Evolutionary conservation across 2,113 vertebrate genomes (phyloP).

Genomic region (Empidonax traillii): DNA sequence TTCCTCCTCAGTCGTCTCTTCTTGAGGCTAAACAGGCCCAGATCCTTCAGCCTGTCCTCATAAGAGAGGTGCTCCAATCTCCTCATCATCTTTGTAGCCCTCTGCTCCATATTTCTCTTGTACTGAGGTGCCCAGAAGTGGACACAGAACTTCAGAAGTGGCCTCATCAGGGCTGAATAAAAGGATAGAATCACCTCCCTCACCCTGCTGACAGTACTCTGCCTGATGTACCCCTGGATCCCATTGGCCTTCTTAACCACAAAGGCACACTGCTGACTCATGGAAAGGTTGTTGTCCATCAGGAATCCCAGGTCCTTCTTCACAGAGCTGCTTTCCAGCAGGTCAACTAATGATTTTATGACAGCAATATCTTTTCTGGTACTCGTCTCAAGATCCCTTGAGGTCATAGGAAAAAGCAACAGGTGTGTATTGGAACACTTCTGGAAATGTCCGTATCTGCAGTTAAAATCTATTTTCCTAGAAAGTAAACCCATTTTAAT

Average conservation of each 20-base stretch:
- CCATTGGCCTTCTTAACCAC: neutral
- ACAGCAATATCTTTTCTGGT: neutral
- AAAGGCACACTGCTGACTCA: neutral
- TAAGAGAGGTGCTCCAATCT: neutral
- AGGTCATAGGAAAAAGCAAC: neutral
- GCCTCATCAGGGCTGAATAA: neutral
- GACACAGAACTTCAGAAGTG: neutral
- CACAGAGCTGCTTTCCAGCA: neutral
- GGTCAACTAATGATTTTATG: neutral
- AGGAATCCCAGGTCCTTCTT: neutral
- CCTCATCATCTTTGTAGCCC: neutral
- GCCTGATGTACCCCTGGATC: too few relatives aligned
- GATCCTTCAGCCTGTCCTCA: neutral
- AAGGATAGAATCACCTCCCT: neutral
- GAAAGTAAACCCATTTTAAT: neutral
- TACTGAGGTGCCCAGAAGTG: neutral
- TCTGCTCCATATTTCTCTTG: neutral
- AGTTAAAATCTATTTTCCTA: neutral
- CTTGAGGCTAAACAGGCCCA: accelerated
- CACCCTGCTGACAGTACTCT: accelerated
- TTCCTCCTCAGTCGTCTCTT: neutral
- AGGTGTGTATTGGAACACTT: neutral
- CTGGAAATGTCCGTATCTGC: neutral
- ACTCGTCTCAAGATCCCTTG: neutral
- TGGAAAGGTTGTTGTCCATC: neutral